Evolutionary conservation across 2,888 invertebrate genomes (phyloP), one percentile per base, ranked within the genome.

Genomic region (Caenorhabditis japonica): DNA sequence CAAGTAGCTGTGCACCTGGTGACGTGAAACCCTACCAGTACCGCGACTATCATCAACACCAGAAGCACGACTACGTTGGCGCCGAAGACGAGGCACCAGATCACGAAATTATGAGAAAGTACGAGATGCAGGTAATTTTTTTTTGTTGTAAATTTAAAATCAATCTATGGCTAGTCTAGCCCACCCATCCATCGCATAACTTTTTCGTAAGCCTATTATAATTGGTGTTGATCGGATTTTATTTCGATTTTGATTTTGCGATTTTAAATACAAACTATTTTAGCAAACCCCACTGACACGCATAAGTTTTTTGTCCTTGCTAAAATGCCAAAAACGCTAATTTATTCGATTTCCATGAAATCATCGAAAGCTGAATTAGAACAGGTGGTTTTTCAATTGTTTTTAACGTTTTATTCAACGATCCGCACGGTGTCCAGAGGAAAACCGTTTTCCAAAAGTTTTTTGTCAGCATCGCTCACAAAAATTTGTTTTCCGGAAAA

Each of bases 21-120:
- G 44, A 61, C 30, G 56, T 51, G n/a, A 70, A 61, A 30, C 56
- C 72, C 15, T 72, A 60, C 51, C 72, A 60, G 60, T 72, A 72
- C 33, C 62, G 60, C 46, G 71, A 71, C 47, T 72, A 72, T 49
- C 72, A 72, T 55, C 72, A 72, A 49, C 72, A 72, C 55, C 64
- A 72, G 25, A 72, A 72, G 38, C 53, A 66, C 64, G 72, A 72
- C 21, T 66, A 60, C 47, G 49, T 41, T 55, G 59, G 64, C 19
- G 52, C 44, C 44, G 55, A 43, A 36, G 64, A 41, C 34, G 36
- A 51, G 15, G 27, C 43, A 17, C 46, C 38, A 38, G 52, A 53
- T 13, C 36, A 51, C 17, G 70, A 70, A 33, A 61, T 17, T 38
- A 70, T 61, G 66, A 72, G 71, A 61, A 53, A 62, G 34, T 66